Conservation (phyloP, 1,140 invertebrate genomes). For the Nasonia longicornis region DNA sequence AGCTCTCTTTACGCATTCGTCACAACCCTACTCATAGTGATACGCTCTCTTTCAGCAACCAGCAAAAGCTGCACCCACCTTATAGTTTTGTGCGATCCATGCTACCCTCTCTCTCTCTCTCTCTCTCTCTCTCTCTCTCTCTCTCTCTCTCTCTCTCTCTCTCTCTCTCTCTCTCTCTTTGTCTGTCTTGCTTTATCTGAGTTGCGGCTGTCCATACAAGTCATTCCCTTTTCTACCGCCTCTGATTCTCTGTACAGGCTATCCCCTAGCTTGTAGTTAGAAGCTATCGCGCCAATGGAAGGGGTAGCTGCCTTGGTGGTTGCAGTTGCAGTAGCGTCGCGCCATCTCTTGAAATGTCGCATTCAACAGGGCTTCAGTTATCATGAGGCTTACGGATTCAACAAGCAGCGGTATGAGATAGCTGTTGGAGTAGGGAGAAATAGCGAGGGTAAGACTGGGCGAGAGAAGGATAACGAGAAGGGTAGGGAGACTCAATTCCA, state of each 20-base stretch:
- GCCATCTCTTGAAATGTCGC: slow-evolving; percentile 44
- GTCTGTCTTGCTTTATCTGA: background rate
- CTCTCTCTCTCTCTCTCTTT: background rate
- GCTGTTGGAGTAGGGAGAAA: background rate
- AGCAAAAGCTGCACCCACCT: background rate
- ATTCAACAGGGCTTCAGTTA: slow-evolving; percentile 55
- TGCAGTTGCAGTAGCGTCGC: background rate
- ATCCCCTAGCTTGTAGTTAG: background rate
- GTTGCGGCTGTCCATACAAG: slow-evolving; percentile 2
- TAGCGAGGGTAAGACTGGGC: background rate
- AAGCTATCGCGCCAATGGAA: background rate
- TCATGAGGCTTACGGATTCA: no score
- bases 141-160: no score
- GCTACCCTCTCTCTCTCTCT: no score
- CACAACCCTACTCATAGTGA: background rate
- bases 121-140: no score
- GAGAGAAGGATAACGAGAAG: background rate
- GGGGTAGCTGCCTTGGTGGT: no score
- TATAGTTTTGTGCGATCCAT: background rate
- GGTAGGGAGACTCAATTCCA: background rate
- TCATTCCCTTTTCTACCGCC: background rate
- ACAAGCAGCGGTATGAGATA: background rate
- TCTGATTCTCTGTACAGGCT: no score
- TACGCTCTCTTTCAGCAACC: background rate
- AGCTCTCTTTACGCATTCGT: background rate